Percentiles rank a stretch among this genome's conserved stretches.
Conservation (phyloP, 2,888 invertebrate genomes). For the Caradrina kadenii region DNA sequence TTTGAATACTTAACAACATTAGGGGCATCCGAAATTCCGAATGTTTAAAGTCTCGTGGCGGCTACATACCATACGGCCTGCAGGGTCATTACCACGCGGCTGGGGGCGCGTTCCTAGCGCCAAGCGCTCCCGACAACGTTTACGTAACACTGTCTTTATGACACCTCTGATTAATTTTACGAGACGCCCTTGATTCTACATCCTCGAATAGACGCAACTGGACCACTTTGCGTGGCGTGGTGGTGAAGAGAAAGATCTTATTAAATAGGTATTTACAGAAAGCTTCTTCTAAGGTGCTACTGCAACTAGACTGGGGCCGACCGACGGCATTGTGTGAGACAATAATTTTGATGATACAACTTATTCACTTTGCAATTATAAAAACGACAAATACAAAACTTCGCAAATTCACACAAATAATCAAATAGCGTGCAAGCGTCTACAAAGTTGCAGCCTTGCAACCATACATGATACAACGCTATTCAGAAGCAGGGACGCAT, state of each 20-base stretch:
- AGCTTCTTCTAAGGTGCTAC: not conserved
- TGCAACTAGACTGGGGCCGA: not conserved
- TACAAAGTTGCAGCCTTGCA: conserved; percentile 72
- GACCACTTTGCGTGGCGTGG: conserved; percentile 21
- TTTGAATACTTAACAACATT: conserved; percentile 21
- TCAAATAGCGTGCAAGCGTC: conserved; percentile 54
- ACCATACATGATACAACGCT: conserved; percentile 65
- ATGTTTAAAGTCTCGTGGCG: conserved; percentile 45
- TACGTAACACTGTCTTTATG: conserved; percentile 74
- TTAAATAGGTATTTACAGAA: not conserved
- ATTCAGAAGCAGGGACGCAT: conserved; percentile 79
- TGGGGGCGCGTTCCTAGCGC: conserved; percentile 73
- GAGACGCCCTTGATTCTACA: conserved; percentile 67
- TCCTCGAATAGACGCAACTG: conserved; percentile 40
- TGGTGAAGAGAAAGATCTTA: not conserved
- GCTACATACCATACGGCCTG: conserved; percentile 71
- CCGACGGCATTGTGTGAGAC: not conserved
- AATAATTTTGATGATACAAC: too few species aligned
- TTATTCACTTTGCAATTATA: too few species aligned
- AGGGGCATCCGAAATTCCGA: conserved; percentile 15
- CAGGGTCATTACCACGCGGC: conserved; percentile 80
- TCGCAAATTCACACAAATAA: conserved; percentile 7
- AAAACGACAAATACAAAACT: not conserved
- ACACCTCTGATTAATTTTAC: conserved; percentile 71
- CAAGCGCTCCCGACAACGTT: conserved; percentile 69